Evolutionary conservation across 2,797 vertebrate genomes (phyloP).

Genomic region (Steatocranus sp.): DNA sequence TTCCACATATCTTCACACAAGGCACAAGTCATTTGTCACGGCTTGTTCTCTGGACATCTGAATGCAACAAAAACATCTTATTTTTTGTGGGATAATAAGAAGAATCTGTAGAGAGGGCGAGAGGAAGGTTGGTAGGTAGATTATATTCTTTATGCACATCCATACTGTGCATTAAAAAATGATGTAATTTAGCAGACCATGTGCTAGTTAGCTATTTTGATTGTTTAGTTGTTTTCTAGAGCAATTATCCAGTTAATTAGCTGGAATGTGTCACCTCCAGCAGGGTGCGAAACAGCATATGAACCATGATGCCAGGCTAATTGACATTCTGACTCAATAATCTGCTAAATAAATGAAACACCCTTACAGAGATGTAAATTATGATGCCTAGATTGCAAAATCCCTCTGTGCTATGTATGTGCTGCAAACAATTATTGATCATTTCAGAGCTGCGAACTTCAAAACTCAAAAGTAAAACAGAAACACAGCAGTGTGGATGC

Average conservation of each 20-base stretch:
- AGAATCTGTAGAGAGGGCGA: not conserved
- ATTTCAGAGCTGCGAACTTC: not conserved
- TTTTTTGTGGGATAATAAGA: not conserved
- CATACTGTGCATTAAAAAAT: not conserved
- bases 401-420: not conserved
- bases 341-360: not conserved
- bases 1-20: constrained; percentile 40
- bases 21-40: constrained; percentile 39
- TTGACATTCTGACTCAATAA: not conserved
- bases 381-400: not conserved
- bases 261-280: not conserved
- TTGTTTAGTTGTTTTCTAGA: not conserved
- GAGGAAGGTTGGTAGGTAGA: not conserved
- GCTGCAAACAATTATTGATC: not conserved
- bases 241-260: not conserved
- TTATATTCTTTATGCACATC: not conserved
- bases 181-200: not conserved
- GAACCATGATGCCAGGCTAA: not conserved
- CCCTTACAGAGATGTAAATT: not conserved
- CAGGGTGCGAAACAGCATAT: not conserved
- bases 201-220: not conserved
- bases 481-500: not conserved
- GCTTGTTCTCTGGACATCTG: constrained; percentile 25
- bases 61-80: not conserved
- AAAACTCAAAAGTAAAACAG: not conserved